A percentile compares a stretch with the other conserved stretches of the same genome.
phyloP scores from a whole-genome alignment of 1,140 invertebrate genomes.

The Dendroctonus ponderosae region DNA sequence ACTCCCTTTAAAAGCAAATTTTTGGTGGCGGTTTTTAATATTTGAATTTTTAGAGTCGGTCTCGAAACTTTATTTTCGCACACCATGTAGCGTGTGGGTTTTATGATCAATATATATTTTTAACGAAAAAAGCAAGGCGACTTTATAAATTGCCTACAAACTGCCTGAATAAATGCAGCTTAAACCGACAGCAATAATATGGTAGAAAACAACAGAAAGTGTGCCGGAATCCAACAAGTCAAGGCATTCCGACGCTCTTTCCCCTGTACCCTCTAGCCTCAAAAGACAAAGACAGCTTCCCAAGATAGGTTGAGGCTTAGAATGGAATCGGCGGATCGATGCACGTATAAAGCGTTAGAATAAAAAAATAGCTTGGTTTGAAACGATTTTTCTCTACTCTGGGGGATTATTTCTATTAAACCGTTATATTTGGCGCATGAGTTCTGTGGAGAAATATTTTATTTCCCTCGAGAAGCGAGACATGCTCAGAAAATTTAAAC shows the following conservation, averaged over 20 bases:
- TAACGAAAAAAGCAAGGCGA: neutral
- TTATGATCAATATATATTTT: too few relatives aligned
- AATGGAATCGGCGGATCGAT: conserved; percentile 4
- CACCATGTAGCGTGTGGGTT: too few relatives aligned
- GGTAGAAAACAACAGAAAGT: conserved; percentile 43
- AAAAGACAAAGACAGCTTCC: neutral
- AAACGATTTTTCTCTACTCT: neutral
- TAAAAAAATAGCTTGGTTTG: conserved; percentile 2
- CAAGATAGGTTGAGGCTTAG: neutral
- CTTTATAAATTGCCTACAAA: neutral
- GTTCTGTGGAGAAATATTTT: conserved; percentile 1
- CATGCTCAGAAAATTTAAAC: too few relatives aligned
- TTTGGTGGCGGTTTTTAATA: too few relatives aligned
- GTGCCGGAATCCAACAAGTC: conserved; percentile 49
- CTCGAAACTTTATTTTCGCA: too few relatives aligned
- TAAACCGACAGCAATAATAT: conserved; percentile 45
- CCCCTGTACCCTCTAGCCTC: conserved; percentile 27
- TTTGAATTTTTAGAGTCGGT: too few relatives aligned
- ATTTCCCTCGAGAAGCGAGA: neutral
- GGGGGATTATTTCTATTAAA: conserved; percentile 14
- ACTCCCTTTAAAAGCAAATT: too few relatives aligned
- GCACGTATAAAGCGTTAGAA: neutral
- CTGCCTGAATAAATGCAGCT: conserved; percentile 33
- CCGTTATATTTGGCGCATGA: conserved; percentile 3
- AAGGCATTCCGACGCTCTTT: conserved; percentile 42